Conservation (phyloP, 2,888 invertebrate genomes). For the Chydorus sphaericus region DNA sequence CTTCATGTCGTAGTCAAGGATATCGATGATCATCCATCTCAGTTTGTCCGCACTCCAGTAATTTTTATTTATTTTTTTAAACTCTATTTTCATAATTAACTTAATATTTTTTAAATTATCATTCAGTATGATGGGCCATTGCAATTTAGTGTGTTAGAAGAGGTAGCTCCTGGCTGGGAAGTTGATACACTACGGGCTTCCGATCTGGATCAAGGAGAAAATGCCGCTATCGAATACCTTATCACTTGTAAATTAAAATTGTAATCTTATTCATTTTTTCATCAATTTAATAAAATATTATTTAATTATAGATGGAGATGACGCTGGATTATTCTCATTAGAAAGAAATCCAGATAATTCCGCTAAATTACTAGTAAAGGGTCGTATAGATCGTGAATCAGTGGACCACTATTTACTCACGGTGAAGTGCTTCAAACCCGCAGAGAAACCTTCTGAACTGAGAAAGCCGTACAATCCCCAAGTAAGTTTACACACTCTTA, state of each 20-base stretch:
- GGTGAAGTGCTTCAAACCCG: slow-evolving; percentile 49
- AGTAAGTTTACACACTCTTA: slow-evolving; percentile 25
- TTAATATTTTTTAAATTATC: slow-evolving; percentile 14
- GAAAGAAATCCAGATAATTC: slow-evolving; percentile 47
- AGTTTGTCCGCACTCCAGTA: slow-evolving; percentile 47
- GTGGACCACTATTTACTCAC: slow-evolving; percentile 43
- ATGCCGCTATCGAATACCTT: slow-evolving; percentile 56
- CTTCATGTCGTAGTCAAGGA: slow-evolving; percentile 52
- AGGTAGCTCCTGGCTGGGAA: slow-evolving; percentile 45
- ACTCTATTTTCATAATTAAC: slow-evolving; percentile 9
- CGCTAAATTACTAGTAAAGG: slow-evolving; percentile 43
- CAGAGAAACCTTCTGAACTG: slow-evolving; percentile 21
- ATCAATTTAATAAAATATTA: background rate
- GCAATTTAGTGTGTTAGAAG: slow-evolving; percentile 47
- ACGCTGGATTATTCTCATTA: slow-evolving; percentile 44
- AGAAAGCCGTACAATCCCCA: slow-evolving; percentile 46
- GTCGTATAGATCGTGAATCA: slow-evolving; percentile 49
- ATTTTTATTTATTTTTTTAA: slow-evolving; percentile 4
- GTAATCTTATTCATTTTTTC: no score
- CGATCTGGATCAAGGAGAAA: slow-evolving; percentile 58
- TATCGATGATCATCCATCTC: slow-evolving; percentile 63
- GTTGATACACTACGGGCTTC: slow-evolving; percentile 52
- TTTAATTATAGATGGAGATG: slow-evolving; percentile 45
- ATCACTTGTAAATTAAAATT: slow-evolving; percentile 40
- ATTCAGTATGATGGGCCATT: slow-evolving; percentile 47